These are phyloP conservation scores for Mythimna ferrago DNA, from an alignment of 2,888 invertebrate genomes.

Conservation along the genomic window DNA sequence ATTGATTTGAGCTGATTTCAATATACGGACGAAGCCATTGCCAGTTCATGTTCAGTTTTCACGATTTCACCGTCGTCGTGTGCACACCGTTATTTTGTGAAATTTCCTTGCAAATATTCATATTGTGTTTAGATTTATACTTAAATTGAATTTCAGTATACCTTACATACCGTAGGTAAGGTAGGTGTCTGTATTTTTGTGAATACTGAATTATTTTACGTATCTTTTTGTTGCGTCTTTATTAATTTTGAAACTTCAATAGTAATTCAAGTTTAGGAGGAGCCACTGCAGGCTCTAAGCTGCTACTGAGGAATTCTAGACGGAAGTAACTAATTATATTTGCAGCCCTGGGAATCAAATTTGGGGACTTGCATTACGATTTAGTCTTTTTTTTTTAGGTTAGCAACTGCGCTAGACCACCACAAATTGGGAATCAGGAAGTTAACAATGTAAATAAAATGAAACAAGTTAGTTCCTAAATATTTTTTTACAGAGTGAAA, in stretches of 20 bases:
- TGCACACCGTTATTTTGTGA: conserved; percentile 71
- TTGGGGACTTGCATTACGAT: not conserved
- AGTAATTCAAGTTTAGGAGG: no score
- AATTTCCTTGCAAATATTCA: conserved; percentile 65
- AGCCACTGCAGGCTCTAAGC: not conserved
- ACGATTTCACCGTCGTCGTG: conserved; percentile 68
- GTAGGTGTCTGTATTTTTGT: conserved; percentile 7
- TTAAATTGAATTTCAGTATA: conserved; percentile 26
- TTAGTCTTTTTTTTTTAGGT: no score
- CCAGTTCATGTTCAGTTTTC: conserved; percentile 63
- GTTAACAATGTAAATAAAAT: not conserved
- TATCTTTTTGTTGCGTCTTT: not conserved
- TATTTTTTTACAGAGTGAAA: not conserved
- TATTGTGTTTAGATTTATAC: conserved; percentile 49
- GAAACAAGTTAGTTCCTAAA: not conserved
- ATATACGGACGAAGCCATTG: conserved; percentile 74
- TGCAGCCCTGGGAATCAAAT: not conserved
- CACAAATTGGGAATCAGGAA: not conserved
- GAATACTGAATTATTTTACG: not conserved
- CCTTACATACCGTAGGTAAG: not conserved
- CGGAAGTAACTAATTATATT: not conserved
- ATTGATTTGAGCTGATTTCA: conserved; percentile 67
- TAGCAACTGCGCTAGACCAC: no score
- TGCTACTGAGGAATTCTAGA: not conserved
- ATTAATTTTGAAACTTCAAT: not conserved